Evolutionary conservation across 2,113 vertebrate genomes (phyloP).

Genomic region (Coptodon rendalli): DNA sequence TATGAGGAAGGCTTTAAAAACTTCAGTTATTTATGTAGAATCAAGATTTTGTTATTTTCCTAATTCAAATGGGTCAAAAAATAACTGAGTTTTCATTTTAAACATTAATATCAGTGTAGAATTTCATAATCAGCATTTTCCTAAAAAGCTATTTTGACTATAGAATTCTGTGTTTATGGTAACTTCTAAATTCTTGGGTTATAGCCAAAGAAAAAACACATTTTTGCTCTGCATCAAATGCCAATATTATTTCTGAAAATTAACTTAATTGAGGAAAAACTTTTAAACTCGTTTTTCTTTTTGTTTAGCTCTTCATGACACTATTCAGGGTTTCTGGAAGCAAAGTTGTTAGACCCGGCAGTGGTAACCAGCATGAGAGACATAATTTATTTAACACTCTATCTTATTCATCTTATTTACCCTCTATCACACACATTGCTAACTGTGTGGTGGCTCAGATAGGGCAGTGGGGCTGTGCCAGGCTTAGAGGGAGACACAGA

Average conservation of each 20-base stretch:
- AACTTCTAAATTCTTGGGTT: background rate
- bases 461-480: background rate
- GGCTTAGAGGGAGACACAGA: background rate
- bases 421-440: background rate
- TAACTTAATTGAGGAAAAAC: background rate
- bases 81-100: background rate
- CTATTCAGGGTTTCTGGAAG: background rate
- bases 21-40: background rate
- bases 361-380: background rate
- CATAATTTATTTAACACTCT: background rate
- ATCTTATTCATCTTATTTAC: background rate
- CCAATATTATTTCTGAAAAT: background rate
- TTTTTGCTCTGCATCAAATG: accelerated
- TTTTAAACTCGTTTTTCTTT: background rate
- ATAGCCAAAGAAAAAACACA: background rate
- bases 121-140: background rate
- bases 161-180: background rate
- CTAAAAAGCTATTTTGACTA: background rate
- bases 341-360: background rate
- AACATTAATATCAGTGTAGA: background rate
- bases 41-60: background rate
- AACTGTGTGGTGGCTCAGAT: background rate
- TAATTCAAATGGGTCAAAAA: background rate
- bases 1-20: background rate
- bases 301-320: background rate